Base-by-base conservation (phyloP, 1,140 invertebrate species). In the Drosophila aff. region DNA sequence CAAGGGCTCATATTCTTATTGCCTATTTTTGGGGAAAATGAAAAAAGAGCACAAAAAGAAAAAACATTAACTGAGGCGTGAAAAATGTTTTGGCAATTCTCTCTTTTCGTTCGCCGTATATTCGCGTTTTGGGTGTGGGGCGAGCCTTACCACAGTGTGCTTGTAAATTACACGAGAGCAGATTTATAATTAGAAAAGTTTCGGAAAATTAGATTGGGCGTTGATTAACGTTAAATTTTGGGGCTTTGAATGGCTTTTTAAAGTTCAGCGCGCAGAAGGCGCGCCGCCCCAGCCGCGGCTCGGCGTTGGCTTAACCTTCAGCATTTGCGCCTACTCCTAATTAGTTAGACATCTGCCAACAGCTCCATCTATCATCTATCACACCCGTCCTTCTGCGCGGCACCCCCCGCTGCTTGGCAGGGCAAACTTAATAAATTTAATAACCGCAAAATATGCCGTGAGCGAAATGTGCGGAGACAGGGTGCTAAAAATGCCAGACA, bases 181-280 rank as follows among this genome's bases (percentile, higher is more conserved):
- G 50, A 52, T 82, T 76, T 83, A 76, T 83, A 83, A 83, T 83
- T 83, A 79, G 76, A 83, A 83, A 83, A 83, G 65, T 83, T 83
- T 71, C 10, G 21, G 41, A 26, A 46, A 64, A 57, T 46, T 50
- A 78, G 72, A 79, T 71, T 81, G 57, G 23, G 64, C 63, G 60
- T 71, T 75, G 55, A 82, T 82, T 74, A 76, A 76, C 73, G 63
- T 28, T 21, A 43, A 53, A 31, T 57, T 73, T 52, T 16, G 49
- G 16, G 7, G 21, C 13, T 31, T 43, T 44, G n/a, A 61, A 68
- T 41, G 38, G 66, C 43, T 43, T 43, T 33, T 74, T 74, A 74
- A 74, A 75, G 57, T 53, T 53, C 9, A 38, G 41, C 26, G 33
- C 40, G 5, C 18, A 40, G 23, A 11, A 53, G 40, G 16, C 31